phyloP scores from a whole-genome alignment of 2,888 invertebrate species.

The Tinea semifulvella region DNA sequence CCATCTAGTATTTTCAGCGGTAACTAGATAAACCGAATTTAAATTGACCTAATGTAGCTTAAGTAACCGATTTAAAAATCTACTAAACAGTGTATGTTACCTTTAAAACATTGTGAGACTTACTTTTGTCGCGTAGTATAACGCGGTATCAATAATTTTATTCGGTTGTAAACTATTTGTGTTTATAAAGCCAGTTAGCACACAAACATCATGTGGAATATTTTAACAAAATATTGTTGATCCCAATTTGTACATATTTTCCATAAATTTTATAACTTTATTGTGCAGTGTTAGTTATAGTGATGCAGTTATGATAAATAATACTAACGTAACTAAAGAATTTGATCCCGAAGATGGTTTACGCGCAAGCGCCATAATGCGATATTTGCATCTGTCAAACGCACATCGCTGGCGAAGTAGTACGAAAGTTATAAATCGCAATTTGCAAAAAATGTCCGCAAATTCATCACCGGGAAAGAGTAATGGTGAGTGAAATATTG shows the following conservation, averaged over 20 bases:
- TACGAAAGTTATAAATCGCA: conserved; percentile 29
- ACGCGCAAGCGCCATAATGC: conserved; percentile 10
- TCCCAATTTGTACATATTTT: no score
- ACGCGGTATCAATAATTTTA: not conserved
- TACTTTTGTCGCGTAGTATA: not conserved
- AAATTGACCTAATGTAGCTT: no score
- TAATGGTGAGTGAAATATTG: conserved; percentile 35
- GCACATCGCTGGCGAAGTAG: conserved; percentile 8
- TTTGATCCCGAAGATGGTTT: conserved; percentile 1
- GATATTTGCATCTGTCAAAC: conserved; percentile 9
- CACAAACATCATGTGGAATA: not conserved
- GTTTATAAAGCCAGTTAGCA: conserved; percentile 8
- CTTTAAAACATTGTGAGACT: no score
- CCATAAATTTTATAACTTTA: not conserved
- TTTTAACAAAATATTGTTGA: conserved; percentile 1
- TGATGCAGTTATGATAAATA: not conserved
- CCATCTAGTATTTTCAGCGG: no score
- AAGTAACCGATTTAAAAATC: no score
- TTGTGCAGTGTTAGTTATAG: not conserved
- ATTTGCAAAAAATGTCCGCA: conserved; percentile 52
- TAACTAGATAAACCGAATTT: no score
- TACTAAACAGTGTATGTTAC: no score
- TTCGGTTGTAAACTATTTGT: not conserved
- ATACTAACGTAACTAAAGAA: conserved; percentile 7
- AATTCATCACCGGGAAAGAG: conserved; percentile 56